Conservation (phyloP, 1,140 invertebrate species). For the Battus philenor region DNA sequence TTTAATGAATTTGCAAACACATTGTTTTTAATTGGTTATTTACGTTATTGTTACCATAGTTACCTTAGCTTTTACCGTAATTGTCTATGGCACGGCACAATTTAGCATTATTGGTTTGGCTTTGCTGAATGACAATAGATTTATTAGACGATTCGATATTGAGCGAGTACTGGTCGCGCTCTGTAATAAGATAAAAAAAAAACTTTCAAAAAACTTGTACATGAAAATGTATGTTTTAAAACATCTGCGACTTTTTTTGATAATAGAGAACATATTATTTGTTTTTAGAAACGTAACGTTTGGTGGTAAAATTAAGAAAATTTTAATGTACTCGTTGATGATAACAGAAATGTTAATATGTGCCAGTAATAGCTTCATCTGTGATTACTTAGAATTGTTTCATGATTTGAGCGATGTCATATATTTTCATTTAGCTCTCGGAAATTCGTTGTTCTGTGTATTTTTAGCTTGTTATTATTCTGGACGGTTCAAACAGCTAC, state of each 20-base stretch:
- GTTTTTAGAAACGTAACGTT: background rate
- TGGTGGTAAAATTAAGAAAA: background rate
- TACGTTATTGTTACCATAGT: no score
- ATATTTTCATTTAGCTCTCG: background rate
- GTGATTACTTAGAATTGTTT: slow-evolving; percentile 1
- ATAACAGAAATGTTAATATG: background rate
- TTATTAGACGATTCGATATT: no score
- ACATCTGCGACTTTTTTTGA: slow-evolving; percentile 1
- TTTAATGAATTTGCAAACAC: no score
- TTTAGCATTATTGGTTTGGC: no score
- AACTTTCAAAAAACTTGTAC: no score
- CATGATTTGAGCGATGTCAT: background rate
- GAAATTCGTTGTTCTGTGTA: background rate
- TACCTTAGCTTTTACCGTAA: no score
- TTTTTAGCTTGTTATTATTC: slow-evolving; percentile 1
- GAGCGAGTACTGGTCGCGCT: no score
- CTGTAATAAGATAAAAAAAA: no score
- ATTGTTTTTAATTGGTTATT: no score
- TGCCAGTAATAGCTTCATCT: background rate
- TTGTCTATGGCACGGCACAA: no score
- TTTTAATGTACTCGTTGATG: background rate
- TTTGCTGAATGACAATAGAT: no score
- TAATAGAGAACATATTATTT: background rate
- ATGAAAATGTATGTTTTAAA: slow-evolving; percentile 1
- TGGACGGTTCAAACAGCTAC: background rate